A percentile compares a stretch with the other conserved stretches of the same genome.
Conservation (phyloP, 2,797 vertebrate genomes). For the Sparus aurata region DNA sequence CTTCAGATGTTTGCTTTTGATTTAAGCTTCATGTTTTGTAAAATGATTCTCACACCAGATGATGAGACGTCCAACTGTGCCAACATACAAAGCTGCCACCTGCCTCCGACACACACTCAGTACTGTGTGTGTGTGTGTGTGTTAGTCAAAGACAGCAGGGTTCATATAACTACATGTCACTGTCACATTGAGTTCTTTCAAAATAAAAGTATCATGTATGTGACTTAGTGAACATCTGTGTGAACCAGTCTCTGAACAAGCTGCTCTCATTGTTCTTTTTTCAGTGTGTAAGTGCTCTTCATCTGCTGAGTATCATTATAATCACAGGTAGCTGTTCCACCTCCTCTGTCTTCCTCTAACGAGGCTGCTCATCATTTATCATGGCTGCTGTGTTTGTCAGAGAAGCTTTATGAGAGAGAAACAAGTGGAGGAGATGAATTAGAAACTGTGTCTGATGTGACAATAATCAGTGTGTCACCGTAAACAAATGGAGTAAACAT, state of each 20-base stretch:
- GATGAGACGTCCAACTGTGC: neutral
- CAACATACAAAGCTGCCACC: neutral
- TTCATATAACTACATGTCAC: neutral
- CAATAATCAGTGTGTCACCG: neutral
- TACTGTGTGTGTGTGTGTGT: neutral
- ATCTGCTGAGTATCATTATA: neutral
- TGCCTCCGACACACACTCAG: neutral
- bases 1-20: neutral
- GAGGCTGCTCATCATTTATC: constrained; percentile 10
- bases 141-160: neutral
- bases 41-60: neutral
- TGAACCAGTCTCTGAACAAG: neutral
- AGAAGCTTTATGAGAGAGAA: neutral
- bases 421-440: constrained; percentile 1
- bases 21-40: neutral
- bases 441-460: neutral
- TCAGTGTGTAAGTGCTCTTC: neutral
- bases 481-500: neutral
- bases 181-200: neutral
- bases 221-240: neutral
- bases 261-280: neutral
- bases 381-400: constrained; percentile 15
- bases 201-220: neutral
- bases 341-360: constrained; percentile 19
- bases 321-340: constrained; percentile 10